Conservation (phyloP, 2,888 invertebrate genomes). For the Cantharis nigra region DNA sequence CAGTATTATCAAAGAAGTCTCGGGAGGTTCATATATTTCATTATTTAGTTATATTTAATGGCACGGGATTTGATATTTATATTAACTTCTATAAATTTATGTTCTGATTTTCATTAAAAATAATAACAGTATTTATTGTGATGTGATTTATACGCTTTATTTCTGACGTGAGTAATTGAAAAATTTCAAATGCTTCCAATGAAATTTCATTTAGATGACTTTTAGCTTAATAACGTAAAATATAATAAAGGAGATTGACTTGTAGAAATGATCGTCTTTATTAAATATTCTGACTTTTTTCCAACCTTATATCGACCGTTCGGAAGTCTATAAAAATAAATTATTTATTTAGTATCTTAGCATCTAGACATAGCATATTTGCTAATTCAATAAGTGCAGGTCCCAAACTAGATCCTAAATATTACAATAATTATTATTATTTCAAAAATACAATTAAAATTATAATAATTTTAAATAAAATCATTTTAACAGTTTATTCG, state of each 20-base stretch:
- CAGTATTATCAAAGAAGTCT: background rate
- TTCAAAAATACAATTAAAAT: too few relatives aligned
- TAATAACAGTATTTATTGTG: background rate
- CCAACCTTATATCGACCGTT: background rate
- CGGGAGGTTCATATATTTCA: background rate
- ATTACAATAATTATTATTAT: too few relatives aligned
- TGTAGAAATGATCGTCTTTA: background rate
- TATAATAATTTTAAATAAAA: too few relatives aligned
- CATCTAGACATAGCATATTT: too few relatives aligned
- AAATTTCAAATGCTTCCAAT: background rate
- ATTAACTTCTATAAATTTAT: background rate
- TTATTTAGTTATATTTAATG: background rate
- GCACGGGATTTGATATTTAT: background rate
- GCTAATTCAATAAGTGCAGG: too few relatives aligned
- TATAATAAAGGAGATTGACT: background rate
- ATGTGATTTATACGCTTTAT: background rate
- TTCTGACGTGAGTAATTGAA: background rate
- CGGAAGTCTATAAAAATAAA: background rate
- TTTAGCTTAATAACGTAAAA: background rate
- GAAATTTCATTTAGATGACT: background rate
- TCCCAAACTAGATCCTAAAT: too few relatives aligned
- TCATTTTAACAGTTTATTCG: too few relatives aligned
- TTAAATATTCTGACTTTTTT: background rate
- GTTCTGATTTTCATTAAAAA: background rate
- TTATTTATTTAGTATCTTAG: too few relatives aligned